Evolutionary conservation across 2,888 invertebrate genomes (phyloP), one percentile per base, ranked within the genome.

Genomic region (Tolmerus cingulatus): DNA sequence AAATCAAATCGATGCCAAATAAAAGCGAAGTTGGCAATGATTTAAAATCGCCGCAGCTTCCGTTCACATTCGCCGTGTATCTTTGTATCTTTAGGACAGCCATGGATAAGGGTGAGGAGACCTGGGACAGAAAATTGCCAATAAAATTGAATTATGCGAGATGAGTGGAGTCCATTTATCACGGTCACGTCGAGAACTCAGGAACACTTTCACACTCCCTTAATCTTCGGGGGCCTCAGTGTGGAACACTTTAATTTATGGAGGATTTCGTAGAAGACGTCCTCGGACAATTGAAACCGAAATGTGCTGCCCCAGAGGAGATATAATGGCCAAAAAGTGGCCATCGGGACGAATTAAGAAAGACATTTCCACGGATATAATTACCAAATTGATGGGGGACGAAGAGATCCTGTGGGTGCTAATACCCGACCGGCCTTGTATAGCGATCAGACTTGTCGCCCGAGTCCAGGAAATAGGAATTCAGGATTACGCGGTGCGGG

Each of bases 71-170:
- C 23, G 9, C 57, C 23, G 2, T 23, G 57, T n/a, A 57, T 57
- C 51, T 23, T 12, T 66, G 27, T 9, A 9, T 23, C 55, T 14
- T 16, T 12, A 5, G 12, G 51, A 1, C 9, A 12, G 12, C 16
- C 9, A 27, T n/a, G 34, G 27, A 0, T 51, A 5, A 46, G 23
- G 23, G 40, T 51, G 51, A n/a, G 9, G 16, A 2, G 16, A 81
- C 46, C 19, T 55, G 14, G 16, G 30, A 81, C 81, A 81, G 34
- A 27, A 30, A 81, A 81, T 55, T 55, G 16, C 51, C 55, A 55
- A 81, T 81, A 81, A 81, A 81, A 81, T 81, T 81, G 81, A 81
- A 34, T 81, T 81, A 81, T 81, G 51, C 34, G 30, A 30, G 30
- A 46, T 5, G 30, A 55, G 27, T 23, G 51, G 81, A 23, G 55